These are phyloP conservation scores for Leucoraja ocellata DNA, from an alignment of 2,797 vertebrate species.

Conservation along the genomic window DNA sequence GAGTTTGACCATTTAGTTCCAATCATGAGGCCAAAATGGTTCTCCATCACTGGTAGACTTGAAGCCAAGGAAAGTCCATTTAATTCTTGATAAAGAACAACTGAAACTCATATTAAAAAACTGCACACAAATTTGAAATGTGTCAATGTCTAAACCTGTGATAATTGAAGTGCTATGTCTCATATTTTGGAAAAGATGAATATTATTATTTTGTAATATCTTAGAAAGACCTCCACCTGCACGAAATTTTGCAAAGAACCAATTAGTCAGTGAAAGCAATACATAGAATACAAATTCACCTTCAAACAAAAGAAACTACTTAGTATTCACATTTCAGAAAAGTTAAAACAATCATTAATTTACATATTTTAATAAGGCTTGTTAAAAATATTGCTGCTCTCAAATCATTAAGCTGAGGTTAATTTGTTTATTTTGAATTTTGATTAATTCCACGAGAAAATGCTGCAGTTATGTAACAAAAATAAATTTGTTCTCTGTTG, in stretches of 20 bases:
- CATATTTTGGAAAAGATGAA: neutral
- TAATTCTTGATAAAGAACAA: neutral
- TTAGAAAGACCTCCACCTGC: neutral
- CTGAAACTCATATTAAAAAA: neutral
- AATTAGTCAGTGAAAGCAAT: neutral
- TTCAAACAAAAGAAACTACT: neutral
- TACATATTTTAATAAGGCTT: neutral
- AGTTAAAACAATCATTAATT: slow-evolving; percentile 28
- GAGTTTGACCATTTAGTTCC: neutral
- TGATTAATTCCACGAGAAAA: neutral
- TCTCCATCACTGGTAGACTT: neutral
- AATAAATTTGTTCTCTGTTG: neutral
- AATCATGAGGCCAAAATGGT: neutral
- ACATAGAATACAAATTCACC: slow-evolving; percentile 23
- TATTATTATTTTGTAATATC: neutral
- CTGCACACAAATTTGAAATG: neutral
- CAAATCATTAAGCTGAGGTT: neutral
- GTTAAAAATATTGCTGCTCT: slow-evolving; percentile 10
- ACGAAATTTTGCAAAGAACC: neutral
- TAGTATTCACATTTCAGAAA: neutral
- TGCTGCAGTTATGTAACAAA: neutral
- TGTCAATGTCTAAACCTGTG: neutral
- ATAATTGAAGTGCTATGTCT: neutral
- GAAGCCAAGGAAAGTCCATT: neutral
- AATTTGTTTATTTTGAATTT: slow-evolving; percentile 25